phyloP scores from a whole-genome alignment of 2,797 vertebrate genomes.

The Borostomias antarcticus region DNA sequence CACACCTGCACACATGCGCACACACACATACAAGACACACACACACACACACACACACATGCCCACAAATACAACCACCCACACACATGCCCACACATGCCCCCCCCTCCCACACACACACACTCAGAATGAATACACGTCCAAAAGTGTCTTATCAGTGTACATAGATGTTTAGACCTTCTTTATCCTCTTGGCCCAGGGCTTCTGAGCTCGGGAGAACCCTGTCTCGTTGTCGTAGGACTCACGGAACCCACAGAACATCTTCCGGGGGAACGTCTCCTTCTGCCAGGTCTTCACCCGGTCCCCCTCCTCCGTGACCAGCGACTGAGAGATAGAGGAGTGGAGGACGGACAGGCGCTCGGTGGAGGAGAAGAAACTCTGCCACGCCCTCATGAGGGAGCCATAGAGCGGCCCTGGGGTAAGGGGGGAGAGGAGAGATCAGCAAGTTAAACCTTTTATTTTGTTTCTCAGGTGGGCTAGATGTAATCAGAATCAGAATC shows the following conservation, averaged over 20 bases:
- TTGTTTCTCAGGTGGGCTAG: background rate
- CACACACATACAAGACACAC: slow-evolving; percentile 9
- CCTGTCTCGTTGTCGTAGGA: slow-evolving; percentile 70
- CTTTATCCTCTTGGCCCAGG: slow-evolving; percentile 77
- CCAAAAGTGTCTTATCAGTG: no score
- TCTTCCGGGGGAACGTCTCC: slow-evolving; percentile 78
- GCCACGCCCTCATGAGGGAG: slow-evolving; percentile 73
- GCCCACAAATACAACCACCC: background rate
- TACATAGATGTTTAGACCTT: slow-evolving; percentile 51
- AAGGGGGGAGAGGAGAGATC: background rate
- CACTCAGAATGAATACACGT: background rate
- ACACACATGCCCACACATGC: no score
- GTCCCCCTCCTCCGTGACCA: slow-evolving; percentile 65
- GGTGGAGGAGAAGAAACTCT: slow-evolving; percentile 71
- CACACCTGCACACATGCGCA: slow-evolving; percentile 11
- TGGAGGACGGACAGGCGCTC: slow-evolving; percentile 75
- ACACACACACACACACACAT: slow-evolving; percentile 12
- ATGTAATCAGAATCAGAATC: no score
- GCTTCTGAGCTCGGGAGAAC: slow-evolving; percentile 76
- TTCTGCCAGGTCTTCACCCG: slow-evolving; percentile 75
- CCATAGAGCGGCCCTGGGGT: slow-evolving; percentile 74
- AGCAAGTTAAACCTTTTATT: background rate
- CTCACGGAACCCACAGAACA: slow-evolving; percentile 74
- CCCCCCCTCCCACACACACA: background rate
- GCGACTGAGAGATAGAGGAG: slow-evolving; percentile 69